Base-by-base conservation (phyloP, 2,113 vertebrate species). In the Okapia johnstoni region DNA sequence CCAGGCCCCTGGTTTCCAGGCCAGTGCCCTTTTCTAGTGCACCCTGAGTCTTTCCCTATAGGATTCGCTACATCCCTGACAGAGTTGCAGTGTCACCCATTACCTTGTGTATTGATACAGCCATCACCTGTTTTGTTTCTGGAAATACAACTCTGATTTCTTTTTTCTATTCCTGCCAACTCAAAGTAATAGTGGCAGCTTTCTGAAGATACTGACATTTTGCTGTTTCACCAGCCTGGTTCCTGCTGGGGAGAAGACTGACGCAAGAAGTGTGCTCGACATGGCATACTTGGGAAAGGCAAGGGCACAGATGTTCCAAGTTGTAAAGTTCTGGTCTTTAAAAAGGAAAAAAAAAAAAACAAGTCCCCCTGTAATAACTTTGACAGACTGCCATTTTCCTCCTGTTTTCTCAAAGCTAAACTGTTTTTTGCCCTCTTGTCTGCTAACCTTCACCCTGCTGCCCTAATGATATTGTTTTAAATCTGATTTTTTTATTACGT, bases 381-480 rank as follows among this genome's bases (percentile, higher is more conserved):
- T 87, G 94, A 97, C 91, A 96, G 96, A 83, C 85, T 87, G 88
- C 95, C 88, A 80, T 96, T 95, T 96, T 73, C 97, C 88, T 96
- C 95, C 97, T 93, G 76, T 90, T 98, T 92, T 86, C 85, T 76
- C 54, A 89, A 76, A 88, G 73, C 86, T 81, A 50, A 81, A 33
- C 79, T 86, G 46, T 66, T 76, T 63, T 46, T 36, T 15, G 48
- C 23, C 76, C 17, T 43, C 93, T 88, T 76, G 48, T 92, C 50
- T 97, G 70, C 90, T 89, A 94, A 21, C 95, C 93, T 96, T 97
- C 70, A 96, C 91, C 90, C 81, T 80, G 30, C 83, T 93, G 83
- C 94, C 97, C 97, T 97, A 88, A 86, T 95, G 96, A 89, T 97
- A 93, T 97, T 98, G 98, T 97, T 96, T 28, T 5, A 91, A 97